Conservation (phyloP, 1,140 invertebrate species). For the Drosophila rhopaloa region DNA sequence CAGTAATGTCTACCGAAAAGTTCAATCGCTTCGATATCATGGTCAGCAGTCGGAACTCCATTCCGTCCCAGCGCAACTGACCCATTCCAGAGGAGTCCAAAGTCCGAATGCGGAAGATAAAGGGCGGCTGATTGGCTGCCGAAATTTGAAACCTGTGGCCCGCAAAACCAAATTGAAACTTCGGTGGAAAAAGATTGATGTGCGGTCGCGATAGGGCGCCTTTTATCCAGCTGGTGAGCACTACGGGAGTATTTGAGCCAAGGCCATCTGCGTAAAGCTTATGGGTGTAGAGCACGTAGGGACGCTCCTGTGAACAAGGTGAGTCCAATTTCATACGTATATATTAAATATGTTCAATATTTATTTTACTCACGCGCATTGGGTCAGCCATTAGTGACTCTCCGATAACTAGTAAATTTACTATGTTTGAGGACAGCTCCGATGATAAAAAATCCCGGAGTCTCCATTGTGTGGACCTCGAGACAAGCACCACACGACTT, state of each 20-base stretch:
- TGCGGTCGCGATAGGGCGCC: conserved; percentile 87
- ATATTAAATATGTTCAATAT: not conserved
- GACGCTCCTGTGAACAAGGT: conserved; percentile 85
- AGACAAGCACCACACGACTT: conserved; percentile 87
- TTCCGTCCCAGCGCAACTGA: conserved; percentile 86
- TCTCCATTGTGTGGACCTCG: conserved; percentile 89
- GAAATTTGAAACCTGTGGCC: conserved; percentile 89
- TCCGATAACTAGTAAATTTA: conserved; percentile 88
- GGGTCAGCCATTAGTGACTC: conserved; percentile 86
- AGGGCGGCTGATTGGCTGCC: conserved; percentile 89
- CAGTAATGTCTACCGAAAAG: conserved; percentile 88
- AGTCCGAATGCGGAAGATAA: conserved; percentile 87
- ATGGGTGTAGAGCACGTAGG: conserved; percentile 90
- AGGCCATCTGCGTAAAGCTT: conserved; percentile 88
- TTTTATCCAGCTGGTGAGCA: conserved; percentile 88
- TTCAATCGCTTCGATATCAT: conserved; percentile 87
- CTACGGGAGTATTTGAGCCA: conserved; percentile 87
- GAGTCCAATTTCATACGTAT: not conserved
- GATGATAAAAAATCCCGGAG: conserved; percentile 88
- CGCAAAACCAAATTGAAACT: conserved; percentile 88
- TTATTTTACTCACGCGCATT: conserved; percentile 59
- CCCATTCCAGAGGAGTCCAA: conserved; percentile 59
- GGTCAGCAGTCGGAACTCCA: conserved; percentile 88
- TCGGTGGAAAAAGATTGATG: conserved; percentile 88
- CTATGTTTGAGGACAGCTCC: conserved; percentile 87